Conservation (phyloP, 2,113 vertebrate species). For the Myotis yumanensis region DNA sequence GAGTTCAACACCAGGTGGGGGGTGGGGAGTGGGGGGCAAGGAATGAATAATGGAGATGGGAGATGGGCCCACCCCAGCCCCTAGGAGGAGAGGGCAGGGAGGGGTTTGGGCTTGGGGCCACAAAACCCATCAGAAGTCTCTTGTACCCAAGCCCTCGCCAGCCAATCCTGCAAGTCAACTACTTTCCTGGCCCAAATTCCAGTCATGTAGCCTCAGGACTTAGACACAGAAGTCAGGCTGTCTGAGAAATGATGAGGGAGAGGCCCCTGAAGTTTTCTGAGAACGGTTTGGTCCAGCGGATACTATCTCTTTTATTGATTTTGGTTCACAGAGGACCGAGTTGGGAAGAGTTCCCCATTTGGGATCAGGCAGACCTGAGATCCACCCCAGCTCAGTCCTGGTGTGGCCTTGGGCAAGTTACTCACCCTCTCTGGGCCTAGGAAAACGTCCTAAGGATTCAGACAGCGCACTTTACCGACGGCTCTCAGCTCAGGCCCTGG, state of each 20-base stretch:
- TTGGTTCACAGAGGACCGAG: neutral
- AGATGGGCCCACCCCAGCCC: neutral
- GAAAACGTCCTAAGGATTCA: neutral
- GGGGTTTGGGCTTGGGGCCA: neutral
- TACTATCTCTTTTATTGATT: neutral
- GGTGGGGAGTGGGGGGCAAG: neutral
- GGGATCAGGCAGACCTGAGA: neutral
- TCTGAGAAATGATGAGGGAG: neutral
- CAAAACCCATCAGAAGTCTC: constrained; percentile 44
- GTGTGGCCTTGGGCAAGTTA: neutral
- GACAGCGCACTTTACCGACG: neutral
- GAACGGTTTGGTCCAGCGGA: neutral
- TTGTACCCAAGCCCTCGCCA: neutral
- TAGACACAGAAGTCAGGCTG: neutral
- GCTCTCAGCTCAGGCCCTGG: neutral
- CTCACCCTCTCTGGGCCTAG: neutral
- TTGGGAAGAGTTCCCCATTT: neutral
- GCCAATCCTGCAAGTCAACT: constrained; percentile 37
- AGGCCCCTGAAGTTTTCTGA: neutral
- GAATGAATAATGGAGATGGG: constrained; percentile 37
- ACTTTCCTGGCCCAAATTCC: constrained; percentile 33
- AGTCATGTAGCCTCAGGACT: neutral
- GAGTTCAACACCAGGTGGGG: constrained; percentile 46
- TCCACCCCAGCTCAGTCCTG: neutral
- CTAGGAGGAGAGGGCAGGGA: neutral